Evolutionary conservation across 2,113 vertebrate species (phyloP).

Genomic region (Hiodon alosoides): DNA sequence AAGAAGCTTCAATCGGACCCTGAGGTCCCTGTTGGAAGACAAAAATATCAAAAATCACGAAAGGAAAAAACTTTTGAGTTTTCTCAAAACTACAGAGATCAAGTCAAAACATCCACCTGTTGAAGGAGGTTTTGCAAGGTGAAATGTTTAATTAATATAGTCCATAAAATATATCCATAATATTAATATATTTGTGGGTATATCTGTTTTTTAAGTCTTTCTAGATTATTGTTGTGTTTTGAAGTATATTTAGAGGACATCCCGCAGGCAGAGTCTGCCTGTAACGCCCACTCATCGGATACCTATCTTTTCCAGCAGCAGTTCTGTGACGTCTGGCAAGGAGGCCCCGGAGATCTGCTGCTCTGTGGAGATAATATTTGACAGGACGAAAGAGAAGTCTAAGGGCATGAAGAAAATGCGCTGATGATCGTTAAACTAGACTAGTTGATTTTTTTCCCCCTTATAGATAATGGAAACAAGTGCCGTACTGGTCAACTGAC

Average conservation of each 20-base stretch:
- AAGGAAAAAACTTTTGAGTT: neutral
- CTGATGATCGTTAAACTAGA: neutral
- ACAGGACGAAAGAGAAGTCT: neutral
- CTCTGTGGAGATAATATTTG: constrained; percentile 34
- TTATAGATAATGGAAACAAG: too few relatives aligned
- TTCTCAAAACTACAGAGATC: too few relatives aligned
- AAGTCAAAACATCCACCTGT: too few relatives aligned
- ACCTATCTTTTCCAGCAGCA: constrained; percentile 61
- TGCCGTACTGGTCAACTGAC: neutral
- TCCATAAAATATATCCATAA: too few relatives aligned
- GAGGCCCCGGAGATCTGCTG: constrained; percentile 57
- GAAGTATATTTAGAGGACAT: too few relatives aligned
- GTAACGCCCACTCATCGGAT: constrained; percentile 60
- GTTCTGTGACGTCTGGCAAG: constrained; percentile 55
- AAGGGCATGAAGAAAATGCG: neutral
- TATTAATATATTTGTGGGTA: too few relatives aligned
- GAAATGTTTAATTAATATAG: too few relatives aligned
- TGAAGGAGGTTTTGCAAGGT: too few relatives aligned
- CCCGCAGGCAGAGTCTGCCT: neutral
- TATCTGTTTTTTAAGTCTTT: too few relatives aligned
- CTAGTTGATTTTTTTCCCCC: too few relatives aligned
- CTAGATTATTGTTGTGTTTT: too few relatives aligned
- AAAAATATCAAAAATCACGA: constrained; percentile 17
- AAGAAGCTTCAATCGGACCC: constrained; percentile 56
- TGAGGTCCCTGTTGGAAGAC: constrained; percentile 52